Conservation (phyloP, 2,888 invertebrate genomes). For the Bembecia ichneumoniformis region DNA sequence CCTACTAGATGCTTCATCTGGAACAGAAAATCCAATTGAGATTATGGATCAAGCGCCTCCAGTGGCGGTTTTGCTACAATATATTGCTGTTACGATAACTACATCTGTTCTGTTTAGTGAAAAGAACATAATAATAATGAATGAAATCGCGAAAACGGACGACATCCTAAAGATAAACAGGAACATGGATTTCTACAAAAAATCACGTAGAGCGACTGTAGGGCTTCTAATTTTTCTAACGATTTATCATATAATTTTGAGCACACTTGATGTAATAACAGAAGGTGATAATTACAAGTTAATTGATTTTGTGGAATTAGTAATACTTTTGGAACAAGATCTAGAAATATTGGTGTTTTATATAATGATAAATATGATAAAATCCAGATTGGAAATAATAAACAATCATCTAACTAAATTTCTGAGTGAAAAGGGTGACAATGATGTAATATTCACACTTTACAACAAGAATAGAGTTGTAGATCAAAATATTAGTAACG, state of each 20-base stretch:
- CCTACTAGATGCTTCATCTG: neutral
- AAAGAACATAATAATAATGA: constrained; percentile 4
- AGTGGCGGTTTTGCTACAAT: constrained; percentile 1
- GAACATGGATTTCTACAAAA: constrained; percentile 1
- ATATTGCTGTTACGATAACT: constrained; percentile 1
- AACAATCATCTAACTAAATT: constrained; percentile 4
- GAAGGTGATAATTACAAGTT: neutral
- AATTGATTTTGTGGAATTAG: neutral
- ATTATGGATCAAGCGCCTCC: constrained; percentile 2
- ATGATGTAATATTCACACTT: neutral
- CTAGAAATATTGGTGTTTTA: constrained; percentile 3
- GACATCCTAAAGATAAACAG: neutral
- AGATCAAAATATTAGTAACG: neutral
- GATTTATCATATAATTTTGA: neutral
- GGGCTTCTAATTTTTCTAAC: neutral
- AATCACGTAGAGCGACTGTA: neutral
- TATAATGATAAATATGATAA: constrained; percentile 3
- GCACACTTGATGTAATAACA: neutral
- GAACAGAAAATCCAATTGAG: neutral
- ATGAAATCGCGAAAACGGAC: constrained; percentile 3
- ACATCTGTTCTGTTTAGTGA: constrained; percentile 2
- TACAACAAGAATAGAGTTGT: neutral
- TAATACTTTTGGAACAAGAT: neutral
- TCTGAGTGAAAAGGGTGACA: neutral
- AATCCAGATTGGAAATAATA: constrained; percentile 4